Evolutionary conservation across 2,797 vertebrate species (phyloP).

Genomic region (Microctenopoma stevenorrisi): DNA sequence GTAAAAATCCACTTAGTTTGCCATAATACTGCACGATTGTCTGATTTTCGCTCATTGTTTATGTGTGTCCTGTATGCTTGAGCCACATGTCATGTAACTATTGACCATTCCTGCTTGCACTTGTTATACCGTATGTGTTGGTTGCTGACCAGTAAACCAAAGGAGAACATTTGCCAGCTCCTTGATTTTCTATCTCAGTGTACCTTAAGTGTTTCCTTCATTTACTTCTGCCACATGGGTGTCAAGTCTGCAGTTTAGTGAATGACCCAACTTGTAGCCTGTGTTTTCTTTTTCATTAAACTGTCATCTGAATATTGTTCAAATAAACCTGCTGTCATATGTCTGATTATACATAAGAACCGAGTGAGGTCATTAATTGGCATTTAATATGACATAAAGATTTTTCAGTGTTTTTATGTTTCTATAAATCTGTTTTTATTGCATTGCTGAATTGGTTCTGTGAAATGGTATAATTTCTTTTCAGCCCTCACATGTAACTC

Average conservation of each 20-base stretch:
- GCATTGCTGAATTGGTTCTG: constrained; percentile 12
- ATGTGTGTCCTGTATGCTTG: constrained; percentile 42
- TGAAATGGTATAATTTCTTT: constrained; percentile 24
- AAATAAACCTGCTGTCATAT: constrained; percentile 17
- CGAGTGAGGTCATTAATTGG: constrained; percentile 23
- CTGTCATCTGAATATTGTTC: constrained; percentile 48
- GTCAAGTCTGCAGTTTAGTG: constrained; percentile 25
- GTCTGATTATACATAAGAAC: constrained; percentile 18
- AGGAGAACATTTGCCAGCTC: constrained; percentile 53
- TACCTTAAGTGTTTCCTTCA: constrained; percentile 71
- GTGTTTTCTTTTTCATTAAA: constrained; percentile 25
- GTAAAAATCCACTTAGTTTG: constrained; percentile 45
- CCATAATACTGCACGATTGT: constrained; percentile 60
- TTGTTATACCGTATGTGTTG: constrained; percentile 34
- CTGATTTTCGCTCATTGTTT: constrained; percentile 44
- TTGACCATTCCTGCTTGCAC: constrained; percentile 45
- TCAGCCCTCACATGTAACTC: constrained; percentile 26
- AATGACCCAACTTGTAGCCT: constrained; percentile 49
- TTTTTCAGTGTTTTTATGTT: constrained; percentile 7
- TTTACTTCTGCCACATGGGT: constrained; percentile 66
- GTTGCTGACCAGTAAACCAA: constrained; percentile 33
- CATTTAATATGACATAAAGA: constrained; percentile 2
- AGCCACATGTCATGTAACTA: constrained; percentile 58
- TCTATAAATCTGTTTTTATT: not conserved
- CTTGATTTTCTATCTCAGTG: constrained; percentile 64